phyloP scores from a whole-genome alignment of 92 coral and sea anemone genomes.

The Phymanthus crucifer region DNA sequence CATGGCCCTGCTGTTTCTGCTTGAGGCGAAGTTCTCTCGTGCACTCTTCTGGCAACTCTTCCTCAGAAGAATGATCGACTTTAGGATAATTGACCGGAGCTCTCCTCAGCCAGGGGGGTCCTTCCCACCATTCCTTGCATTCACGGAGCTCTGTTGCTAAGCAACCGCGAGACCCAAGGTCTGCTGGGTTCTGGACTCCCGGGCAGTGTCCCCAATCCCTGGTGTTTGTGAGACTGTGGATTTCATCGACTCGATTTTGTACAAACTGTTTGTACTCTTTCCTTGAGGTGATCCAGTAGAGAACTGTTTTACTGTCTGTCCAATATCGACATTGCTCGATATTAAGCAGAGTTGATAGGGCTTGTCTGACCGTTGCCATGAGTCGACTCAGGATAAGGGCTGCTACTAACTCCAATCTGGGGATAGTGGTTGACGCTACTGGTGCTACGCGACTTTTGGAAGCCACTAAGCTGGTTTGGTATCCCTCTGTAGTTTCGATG shows the following conservation, averaged over 20 bases:
- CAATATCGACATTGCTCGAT: conserved; percentile 17
- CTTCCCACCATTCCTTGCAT: conserved; percentile 18
- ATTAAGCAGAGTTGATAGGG: conserved; percentile 16
- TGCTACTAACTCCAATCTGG: conserved; percentile 43
- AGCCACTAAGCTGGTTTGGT: conserved; percentile 4
- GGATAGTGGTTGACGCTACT: conserved; percentile 22
- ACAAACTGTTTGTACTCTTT: conserved; percentile 53
- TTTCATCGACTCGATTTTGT: conserved; percentile 29
- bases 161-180: conserved; percentile 33
- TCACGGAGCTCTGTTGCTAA: conserved; percentile 9
- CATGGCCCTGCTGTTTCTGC: conserved; percentile 15
- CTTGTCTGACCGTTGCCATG: conserved; percentile 13
- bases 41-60: conserved; percentile 6
- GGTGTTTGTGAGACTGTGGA: conserved; percentile 13
- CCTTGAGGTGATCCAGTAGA: conserved; percentile 37
- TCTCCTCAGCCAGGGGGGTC: conserved; percentile 18
- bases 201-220: conserved; percentile 49
- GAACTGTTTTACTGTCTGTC: conserved; percentile 41
- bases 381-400: conserved; percentile 46
- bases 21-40: conserved; percentile 8
- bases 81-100: conserved; percentile 14
- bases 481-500: background rate
- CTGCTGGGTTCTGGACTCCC: conserved; percentile 44
- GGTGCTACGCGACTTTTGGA: conserved; percentile 46
- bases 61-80: background rate